Evolutionary conservation across 1,140 invertebrate species (phyloP).

Genomic region (Diorhabda sublineata): DNA sequence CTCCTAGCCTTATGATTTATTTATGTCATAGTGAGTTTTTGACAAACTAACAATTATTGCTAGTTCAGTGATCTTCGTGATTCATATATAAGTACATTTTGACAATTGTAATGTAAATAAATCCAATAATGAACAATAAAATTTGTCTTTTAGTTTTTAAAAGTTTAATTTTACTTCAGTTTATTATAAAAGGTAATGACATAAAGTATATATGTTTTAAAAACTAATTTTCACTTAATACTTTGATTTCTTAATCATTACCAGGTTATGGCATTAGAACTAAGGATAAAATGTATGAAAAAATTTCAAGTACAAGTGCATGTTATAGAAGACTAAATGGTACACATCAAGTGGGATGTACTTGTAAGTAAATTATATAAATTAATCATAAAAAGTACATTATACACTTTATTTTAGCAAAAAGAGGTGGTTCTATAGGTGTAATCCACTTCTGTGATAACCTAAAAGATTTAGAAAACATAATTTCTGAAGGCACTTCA

Average conservation of each 20-base stretch:
- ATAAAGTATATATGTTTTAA: background rate
- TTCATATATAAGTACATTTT: background rate
- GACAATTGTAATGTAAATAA: background rate
- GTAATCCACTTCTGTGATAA: conserved; percentile 68
- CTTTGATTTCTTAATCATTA: conserved; percentile 7
- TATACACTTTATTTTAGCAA: conserved; percentile 54
- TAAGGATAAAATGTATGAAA: conserved; percentile 76
- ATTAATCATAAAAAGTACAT: conserved; percentile 11
- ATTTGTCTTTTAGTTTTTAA: background rate
- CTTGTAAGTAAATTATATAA: conserved; percentile 61
- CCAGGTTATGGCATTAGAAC: conserved; percentile 55
- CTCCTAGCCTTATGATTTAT: too few species aligned
- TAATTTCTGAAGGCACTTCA: conserved; percentile 64
- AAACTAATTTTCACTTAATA: background rate
- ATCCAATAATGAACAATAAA: background rate
- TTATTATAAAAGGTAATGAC: background rate
- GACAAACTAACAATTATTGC: too few species aligned
- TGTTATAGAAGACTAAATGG: conserved; percentile 88
- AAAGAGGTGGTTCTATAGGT: conserved; percentile 73
- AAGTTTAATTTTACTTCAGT: background rate
- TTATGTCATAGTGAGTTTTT: too few species aligned
- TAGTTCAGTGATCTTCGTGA: too few species aligned
- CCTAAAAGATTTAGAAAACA: conserved; percentile 64
- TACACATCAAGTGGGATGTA: conserved; percentile 89
- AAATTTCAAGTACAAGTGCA: conserved; percentile 63